These are phyloP conservation scores for Montipora capitata DNA, from an alignment of 92 coral and sea anemone species.

Conservation along the genomic window DNA sequence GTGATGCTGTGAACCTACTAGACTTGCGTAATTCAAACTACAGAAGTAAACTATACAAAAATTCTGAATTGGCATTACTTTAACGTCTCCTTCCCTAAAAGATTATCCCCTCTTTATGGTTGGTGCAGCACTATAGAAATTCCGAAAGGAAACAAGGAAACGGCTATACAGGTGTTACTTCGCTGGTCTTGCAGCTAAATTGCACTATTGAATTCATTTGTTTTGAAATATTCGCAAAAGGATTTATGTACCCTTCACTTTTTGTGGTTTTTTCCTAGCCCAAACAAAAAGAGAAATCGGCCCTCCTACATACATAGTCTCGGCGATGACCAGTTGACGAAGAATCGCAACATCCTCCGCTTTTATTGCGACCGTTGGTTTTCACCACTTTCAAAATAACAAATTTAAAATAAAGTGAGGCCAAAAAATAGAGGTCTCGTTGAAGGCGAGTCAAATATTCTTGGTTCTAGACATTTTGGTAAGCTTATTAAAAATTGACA, in stretches of 20 bases:
- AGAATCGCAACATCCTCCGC: background rate
- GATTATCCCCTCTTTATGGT: background rate
- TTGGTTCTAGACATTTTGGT: conserved; percentile 74
- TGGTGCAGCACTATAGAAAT: conserved; percentile 15
- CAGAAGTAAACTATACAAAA: conserved; percentile 13
- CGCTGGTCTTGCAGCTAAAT: conserved; percentile 1
- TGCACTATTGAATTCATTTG: background rate
- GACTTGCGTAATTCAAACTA: background rate
- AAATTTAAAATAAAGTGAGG: background rate
- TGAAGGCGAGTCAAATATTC: conserved; percentile 29
- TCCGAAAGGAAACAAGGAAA: background rate
- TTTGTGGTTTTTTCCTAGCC: conserved; percentile 29
- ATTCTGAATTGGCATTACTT: conserved; percentile 5
- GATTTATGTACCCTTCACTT: conserved; percentile 19
- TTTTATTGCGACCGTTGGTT: background rate
- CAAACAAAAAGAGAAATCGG: conserved; percentile 20
- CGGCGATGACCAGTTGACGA: background rate
- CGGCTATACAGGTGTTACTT: background rate
- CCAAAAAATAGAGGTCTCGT: background rate
- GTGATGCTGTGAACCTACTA: too few relatives aligned
- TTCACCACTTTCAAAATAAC: background rate
- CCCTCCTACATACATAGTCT: conserved; percentile 11
- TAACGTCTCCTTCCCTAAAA: conserved; percentile 3
- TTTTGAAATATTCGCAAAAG: conserved; percentile 8
- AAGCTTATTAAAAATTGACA: conserved; percentile 88